Conservation (phyloP, 2,888 invertebrate genomes). For the Caenorhabditis virilis region DNA sequence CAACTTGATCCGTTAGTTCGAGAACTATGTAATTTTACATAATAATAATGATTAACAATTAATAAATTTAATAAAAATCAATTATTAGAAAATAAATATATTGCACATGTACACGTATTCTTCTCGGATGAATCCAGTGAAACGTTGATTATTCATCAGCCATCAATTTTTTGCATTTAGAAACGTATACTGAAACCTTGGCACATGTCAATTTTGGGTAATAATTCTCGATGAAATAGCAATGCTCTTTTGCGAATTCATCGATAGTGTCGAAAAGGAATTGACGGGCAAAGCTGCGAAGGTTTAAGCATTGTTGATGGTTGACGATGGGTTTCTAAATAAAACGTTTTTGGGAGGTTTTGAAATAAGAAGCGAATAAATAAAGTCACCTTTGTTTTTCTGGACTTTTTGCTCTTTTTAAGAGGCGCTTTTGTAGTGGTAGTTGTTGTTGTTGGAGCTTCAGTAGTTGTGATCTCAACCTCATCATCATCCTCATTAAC, state of each 20-base stretch:
- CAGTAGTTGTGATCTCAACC: slow-evolving; percentile 13
- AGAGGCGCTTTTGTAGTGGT: no score
- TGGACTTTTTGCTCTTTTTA: slow-evolving; percentile 18
- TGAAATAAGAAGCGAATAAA: no score
- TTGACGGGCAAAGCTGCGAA: slow-evolving; percentile 51
- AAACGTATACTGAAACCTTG: slow-evolving; percentile 39
- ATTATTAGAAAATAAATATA: not conserved
- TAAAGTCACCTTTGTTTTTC: not conserved
- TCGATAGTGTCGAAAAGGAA: slow-evolving; percentile 39
- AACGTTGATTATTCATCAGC: slow-evolving; percentile 12
- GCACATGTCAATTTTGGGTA: slow-evolving; percentile 49
- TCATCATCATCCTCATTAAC: slow-evolving; percentile 4
- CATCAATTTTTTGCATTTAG: slow-evolving; percentile 38
- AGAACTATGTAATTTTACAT: slow-evolving; percentile 52
- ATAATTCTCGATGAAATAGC: slow-evolving; percentile 56
- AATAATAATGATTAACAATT: slow-evolving; percentile 16
- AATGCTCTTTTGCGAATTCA: slow-evolving; percentile 48
- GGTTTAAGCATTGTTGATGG: slow-evolving; percentile 48
- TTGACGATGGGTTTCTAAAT: slow-evolving; percentile 20
- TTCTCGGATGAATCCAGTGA: not conserved
- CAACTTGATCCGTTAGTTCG: slow-evolving; percentile 60
- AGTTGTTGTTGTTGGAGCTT: slow-evolving; percentile 12
- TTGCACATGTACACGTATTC: slow-evolving; percentile 22
- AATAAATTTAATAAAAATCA: not conserved
- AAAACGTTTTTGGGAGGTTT: not conserved